Evolutionary conservation across 1,140 invertebrate species (phyloP).

Genomic region (Diachasmimorpha longicaudata): DNA sequence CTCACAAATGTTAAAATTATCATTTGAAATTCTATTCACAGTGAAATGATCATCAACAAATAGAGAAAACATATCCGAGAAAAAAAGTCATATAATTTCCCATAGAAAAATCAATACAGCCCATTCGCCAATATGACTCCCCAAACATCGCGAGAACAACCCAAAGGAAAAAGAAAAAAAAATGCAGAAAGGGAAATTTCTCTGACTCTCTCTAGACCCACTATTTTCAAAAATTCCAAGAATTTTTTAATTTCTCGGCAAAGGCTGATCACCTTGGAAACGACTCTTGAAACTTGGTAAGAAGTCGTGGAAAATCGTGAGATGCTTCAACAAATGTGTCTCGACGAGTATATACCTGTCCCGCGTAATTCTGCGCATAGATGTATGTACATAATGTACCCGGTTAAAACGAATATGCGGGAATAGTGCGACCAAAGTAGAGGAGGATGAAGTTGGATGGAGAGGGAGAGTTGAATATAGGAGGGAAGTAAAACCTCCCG

Average conservation of each 20-base stretch:
- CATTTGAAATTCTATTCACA: no score
- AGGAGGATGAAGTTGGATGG: not conserved
- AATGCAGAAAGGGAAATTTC: no score
- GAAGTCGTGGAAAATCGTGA: not conserved
- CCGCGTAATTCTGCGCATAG: conserved; percentile 29
- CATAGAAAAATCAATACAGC: no score
- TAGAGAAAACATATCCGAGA: no score
- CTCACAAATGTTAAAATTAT: no score
- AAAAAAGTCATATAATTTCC: no score
- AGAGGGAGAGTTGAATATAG: conserved; percentile 4
- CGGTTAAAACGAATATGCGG: conserved; percentile 1
- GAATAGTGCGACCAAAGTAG: not conserved
- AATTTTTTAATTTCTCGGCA: not conserved
- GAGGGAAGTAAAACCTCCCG: conserved; percentile 21
- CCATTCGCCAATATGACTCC: no score
- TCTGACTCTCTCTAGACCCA: no score
- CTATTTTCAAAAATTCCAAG: not conserved
- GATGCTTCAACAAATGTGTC: not conserved
- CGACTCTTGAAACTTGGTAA: not conserved
- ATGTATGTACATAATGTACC: conserved; percentile 33
- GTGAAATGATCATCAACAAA: no score
- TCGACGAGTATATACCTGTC: conserved; percentile 15
- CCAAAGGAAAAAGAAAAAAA: no score
- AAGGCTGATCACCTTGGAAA: not conserved
- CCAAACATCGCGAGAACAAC: no score